Evolutionary conservation across 2,888 invertebrate species (phyloP).

Genomic region (Anorthoa munda): DNA sequence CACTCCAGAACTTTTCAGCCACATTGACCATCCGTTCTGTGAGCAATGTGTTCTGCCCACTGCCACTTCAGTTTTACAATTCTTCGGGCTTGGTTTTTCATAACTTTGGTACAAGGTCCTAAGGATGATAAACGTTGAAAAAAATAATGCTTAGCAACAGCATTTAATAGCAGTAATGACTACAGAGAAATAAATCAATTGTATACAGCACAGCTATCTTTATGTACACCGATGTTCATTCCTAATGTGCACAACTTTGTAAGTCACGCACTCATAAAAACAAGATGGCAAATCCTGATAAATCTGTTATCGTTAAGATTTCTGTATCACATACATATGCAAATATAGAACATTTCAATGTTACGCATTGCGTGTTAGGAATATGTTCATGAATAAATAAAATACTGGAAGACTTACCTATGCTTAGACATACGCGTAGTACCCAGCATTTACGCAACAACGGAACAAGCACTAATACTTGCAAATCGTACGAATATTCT

Average conservation of each 20-base stretch:
- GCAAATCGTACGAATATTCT: slow-evolving; percentile 39
- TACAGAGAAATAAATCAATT: slow-evolving; percentile 68
- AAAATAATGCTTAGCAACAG: neutral
- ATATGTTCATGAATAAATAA: slow-evolving; percentile 73
- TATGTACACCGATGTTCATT: slow-evolving; percentile 64
- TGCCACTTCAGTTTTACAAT: too few relatives aligned
- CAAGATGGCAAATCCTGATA: slow-evolving; percentile 77
- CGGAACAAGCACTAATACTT: slow-evolving; percentile 35
- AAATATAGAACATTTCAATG: slow-evolving; percentile 70
- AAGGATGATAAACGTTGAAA: neutral
- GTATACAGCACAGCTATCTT: slow-evolving; percentile 52
- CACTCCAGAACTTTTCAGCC: too few relatives aligned
- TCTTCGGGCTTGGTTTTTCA: neutral
- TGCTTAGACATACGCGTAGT: slow-evolving; percentile 53
- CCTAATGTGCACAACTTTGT: slow-evolving; percentile 66
- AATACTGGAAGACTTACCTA: slow-evolving; percentile 65
- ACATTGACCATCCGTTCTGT: too few relatives aligned
- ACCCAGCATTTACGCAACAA: slow-evolving; percentile 57
- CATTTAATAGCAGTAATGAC: slow-evolving; percentile 59
- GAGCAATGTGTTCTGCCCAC: too few relatives aligned
- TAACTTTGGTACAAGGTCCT: neutral
- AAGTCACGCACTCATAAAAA: slow-evolving; percentile 75
- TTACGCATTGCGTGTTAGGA: slow-evolving; percentile 75
- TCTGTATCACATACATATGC: slow-evolving; percentile 78
- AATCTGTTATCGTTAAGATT: slow-evolving; percentile 79